Evolutionary conservation across 2,888 invertebrate genomes (phyloP), one percentile per base, ranked within the genome.

Genomic region (Schrankia costaestrigalis): DNA sequence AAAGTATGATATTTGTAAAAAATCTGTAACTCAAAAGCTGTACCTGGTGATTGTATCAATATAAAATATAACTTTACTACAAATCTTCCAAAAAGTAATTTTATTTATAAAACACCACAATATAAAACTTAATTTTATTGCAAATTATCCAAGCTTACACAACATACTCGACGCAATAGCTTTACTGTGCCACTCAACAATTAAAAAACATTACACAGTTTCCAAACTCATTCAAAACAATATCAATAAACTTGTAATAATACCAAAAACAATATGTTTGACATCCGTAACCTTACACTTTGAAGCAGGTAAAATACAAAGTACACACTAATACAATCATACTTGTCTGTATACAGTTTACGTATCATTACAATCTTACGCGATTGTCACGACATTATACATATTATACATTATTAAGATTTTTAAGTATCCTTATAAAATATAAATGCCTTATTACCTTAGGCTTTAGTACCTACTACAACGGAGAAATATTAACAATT

Each of bases 11-110:
- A 72, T 81, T 81, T 80, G 77, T 80, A 78, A 76, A 33, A 74
- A 77, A 78, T 71, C 75, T 80, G 71, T 78, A 76, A 82, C 82
- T 83, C 78, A 71, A 78, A 78, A 82, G 73, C 79, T 83, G 86
- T 86, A 86, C 86, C 86, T 86, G 86, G 81, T 82, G 81, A 83
- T 83, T 81, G 82, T 84, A 83, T 81, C 80, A 66, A 82, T 80
- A 84, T 78, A 75, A 71, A 86, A 86, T 86, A 85, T 85, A 85
- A 81, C 82, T 86, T 86, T 86, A 85, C 86, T 83, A 85, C 83
- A 82, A 86, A 86, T 83, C 84, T 85, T 82, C 74, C 75, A 78
- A 71, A 60, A 52, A 46, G 69, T 67, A 51, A 63, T 83, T 83
- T 79, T 61, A 63, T 66, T 76, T 64, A 51, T 46, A 39, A 44